A percentile compares a stretch with the other conserved stretches of the same genome.
Conservation (phyloP, 2,113 vertebrate genomes). For the Callopanchax toddi region DNA sequence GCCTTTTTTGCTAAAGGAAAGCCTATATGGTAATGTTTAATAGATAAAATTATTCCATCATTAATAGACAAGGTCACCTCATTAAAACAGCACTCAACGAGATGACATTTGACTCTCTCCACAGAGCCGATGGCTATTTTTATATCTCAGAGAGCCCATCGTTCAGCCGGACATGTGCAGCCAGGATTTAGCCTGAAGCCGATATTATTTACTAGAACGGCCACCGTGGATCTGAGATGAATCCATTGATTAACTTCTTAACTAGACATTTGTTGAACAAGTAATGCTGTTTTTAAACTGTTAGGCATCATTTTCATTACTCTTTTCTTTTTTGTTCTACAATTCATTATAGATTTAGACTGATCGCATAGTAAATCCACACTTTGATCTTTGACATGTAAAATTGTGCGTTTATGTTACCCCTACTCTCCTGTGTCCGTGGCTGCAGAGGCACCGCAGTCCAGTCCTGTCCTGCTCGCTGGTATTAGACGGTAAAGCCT, state of each 20-base stretch:
- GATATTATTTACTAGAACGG: conserved; percentile 7
- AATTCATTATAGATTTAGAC: no score
- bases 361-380: neutral
- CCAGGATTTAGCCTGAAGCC: conserved; percentile 26
- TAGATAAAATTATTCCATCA: conserved; percentile 25
- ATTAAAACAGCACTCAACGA: conserved; percentile 7
- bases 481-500: conserved; percentile 28
- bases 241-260: conserved; percentile 3
- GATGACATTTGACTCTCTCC: conserved; percentile 30
- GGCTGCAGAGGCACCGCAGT: neutral
- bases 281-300: no score
- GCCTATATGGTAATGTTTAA: conserved; percentile 17
- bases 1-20: conserved; percentile 4
- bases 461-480: conserved; percentile 19
- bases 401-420: neutral
- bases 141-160: no score
- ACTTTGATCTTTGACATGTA: conserved; percentile 5
- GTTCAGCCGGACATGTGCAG: neutral
- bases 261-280: neutral
- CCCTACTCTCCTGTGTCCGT: neutral
- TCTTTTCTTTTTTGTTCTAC: no score
- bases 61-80: conserved; percentile 36
- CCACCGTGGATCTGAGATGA: neutral
- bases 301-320: no score
- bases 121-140: conserved; percentile 13